These are phyloP conservation scores for Catalaphyllia jardinei DNA, from an alignment of 64 coral and sea anemone species.

Conservation along the genomic window DNA sequence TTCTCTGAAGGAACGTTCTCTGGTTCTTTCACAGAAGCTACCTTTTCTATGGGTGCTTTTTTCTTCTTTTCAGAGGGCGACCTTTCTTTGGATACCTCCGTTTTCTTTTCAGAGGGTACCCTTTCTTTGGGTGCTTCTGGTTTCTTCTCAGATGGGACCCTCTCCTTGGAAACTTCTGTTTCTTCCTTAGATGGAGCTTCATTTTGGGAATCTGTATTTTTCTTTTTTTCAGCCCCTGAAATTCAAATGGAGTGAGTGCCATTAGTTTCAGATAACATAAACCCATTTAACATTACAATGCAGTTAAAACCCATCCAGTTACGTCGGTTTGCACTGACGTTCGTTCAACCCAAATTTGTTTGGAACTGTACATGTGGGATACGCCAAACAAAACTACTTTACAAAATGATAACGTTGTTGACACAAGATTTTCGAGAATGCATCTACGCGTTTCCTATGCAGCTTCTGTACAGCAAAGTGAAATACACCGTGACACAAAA, in stretches of 20 bases:
- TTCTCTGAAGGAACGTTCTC: background rate
- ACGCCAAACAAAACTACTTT: too few species aligned
- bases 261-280: background rate
- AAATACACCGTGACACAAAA: too few species aligned
- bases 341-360: too few species aligned
- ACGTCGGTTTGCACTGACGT: too few species aligned
- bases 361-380: too few species aligned
- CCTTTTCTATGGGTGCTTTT: background rate
- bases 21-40: too few species aligned
- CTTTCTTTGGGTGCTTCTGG: slow-evolving; percentile 11
- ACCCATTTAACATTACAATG: too few species aligned
- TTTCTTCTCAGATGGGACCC: background rate
- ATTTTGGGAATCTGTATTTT: background rate
- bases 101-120: slow-evolving; percentile 30
- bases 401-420: too few species aligned
- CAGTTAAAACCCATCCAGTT: too few species aligned
- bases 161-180: background rate
- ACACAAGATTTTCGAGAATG: too few species aligned
- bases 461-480: too few species aligned
- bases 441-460: too few species aligned
- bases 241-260: background rate
- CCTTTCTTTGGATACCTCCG: background rate
- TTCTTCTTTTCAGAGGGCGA: background rate
- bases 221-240: slow-evolving; percentile 25
- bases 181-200: background rate